phyloP scores from a whole-genome alignment of 92 coral and sea anemone species.

The Phenganax marumi region DNA sequence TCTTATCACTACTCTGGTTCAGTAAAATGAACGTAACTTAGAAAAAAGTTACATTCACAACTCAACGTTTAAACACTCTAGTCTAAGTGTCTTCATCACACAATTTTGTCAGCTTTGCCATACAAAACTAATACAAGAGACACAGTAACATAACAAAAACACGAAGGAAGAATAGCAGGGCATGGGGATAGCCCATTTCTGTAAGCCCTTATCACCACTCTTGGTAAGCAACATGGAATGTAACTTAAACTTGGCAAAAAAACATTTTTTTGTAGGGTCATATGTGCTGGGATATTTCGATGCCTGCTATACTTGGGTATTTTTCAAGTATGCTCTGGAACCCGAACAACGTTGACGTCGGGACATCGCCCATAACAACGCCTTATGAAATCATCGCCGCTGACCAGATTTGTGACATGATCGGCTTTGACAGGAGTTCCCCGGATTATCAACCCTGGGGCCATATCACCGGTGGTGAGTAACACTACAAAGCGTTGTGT shows the following conservation, averaged over 20 bases:
- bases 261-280: conserved; percentile 59
- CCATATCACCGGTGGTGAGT: conserved; percentile 36
- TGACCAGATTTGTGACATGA: conserved; percentile 73
- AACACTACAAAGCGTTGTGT: background rate
- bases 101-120: too few relatives aligned
- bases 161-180: too few relatives aligned
- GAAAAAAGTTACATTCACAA: too few relatives aligned
- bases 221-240: too few relatives aligned
- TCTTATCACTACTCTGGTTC: too few relatives aligned
- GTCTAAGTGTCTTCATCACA: too few relatives aligned
- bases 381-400: conserved; percentile 75
- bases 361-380: conserved; percentile 70
- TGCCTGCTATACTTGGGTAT: conserved; percentile 83
- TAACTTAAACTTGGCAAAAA: background rate
- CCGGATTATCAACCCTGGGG: conserved; percentile 24
- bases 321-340: conserved; percentile 78
- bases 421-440: conserved; percentile 64
- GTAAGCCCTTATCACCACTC: too few relatives aligned
- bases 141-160: too few relatives aligned
- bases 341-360: conserved; percentile 83
- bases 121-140: too few relatives aligned
- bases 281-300: conserved; percentile 81
- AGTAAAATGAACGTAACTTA: too few relatives aligned
- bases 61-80: too few relatives aligned
- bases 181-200: too few relatives aligned